Evolutionary conservation across 2,888 invertebrate species (phyloP).

Genomic region (Xylota segnis): DNA sequence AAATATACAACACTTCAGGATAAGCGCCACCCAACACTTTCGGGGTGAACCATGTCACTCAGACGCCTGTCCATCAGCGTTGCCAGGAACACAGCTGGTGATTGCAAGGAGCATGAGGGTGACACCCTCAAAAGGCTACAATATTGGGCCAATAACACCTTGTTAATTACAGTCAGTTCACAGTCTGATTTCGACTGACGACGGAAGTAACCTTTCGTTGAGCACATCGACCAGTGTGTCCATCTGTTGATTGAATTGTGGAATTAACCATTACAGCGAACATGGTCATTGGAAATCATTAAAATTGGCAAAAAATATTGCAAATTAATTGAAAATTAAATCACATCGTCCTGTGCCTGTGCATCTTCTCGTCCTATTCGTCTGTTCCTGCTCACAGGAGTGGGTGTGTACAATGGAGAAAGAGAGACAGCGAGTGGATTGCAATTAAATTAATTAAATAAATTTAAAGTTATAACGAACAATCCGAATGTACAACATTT

Average conservation of each 20-base stretch:
- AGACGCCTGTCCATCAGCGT: slow-evolving; percentile 7
- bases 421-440: background rate
- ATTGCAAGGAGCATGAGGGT: slow-evolving; percentile 5
- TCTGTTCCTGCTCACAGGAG: background rate
- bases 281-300: slow-evolving; percentile 50
- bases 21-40: background rate
- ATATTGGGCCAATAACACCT: slow-evolving; percentile 16
- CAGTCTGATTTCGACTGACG: slow-evolving; percentile 15
- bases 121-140: background rate
- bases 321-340: slow-evolving; percentile 61
- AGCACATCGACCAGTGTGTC: slow-evolving; percentile 36
- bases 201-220: slow-evolving; percentile 26
- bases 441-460: slow-evolving; percentile 67
- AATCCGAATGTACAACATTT: slow-evolving; percentile 19
- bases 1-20: background rate
- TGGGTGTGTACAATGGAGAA: background rate
- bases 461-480: slow-evolving; percentile 61
- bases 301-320: slow-evolving; percentile 43
- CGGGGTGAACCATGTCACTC: background rate
- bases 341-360: slow-evolving; percentile 2
- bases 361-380: background rate
- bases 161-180: slow-evolving; percentile 37
- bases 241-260: slow-evolving; percentile 70
- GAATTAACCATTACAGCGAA: slow-evolving; percentile 53
- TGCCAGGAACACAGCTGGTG: background rate